Evolutionary conservation across 1,140 invertebrate genomes (phyloP).

Genomic region (Zaprionus tsacasi): DNA sequence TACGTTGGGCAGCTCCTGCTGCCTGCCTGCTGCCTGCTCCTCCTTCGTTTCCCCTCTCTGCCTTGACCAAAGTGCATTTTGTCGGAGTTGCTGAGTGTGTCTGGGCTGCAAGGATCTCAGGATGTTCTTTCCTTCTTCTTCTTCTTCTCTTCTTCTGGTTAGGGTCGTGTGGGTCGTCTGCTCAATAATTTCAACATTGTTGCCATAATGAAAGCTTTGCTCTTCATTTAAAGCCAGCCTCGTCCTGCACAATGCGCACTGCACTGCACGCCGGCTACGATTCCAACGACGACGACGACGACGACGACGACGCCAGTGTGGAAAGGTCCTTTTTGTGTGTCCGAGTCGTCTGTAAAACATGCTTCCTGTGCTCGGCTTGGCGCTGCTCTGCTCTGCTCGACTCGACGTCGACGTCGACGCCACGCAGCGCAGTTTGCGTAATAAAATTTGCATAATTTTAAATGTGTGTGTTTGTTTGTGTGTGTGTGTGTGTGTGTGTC

Average conservation of each 20-base stretch:
- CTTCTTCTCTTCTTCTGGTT: conserved; percentile 13
- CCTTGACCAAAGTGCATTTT: conserved; percentile 59
- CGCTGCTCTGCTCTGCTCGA: background rate
- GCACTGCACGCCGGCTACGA: conserved; percentile 30
- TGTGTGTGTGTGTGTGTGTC: conserved; percentile 63
- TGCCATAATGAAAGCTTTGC: conserved; percentile 84
- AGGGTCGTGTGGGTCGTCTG: conserved; percentile 46
- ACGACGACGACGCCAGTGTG: conserved; percentile 42
- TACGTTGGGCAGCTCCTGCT: conserved; percentile 14
- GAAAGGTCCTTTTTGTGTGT: conserved; percentile 64
- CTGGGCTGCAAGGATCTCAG: conserved; percentile 25
- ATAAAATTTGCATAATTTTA: conserved; percentile 84
- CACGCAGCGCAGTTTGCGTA: conserved; percentile 81
- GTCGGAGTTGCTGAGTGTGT: conserved; percentile 30
- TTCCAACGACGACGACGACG: conserved; percentile 44
- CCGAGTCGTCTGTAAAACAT: conserved; percentile 66
- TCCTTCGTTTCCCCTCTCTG: background rate
- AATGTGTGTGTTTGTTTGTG: conserved; percentile 64
- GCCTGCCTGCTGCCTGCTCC: background rate
- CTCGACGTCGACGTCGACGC: conserved; percentile 34
- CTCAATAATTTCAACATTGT: conserved; percentile 84
- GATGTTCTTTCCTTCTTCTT: conserved; percentile 21
- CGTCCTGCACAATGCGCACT: conserved; percentile 47
- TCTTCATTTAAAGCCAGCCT: conserved; percentile 72
- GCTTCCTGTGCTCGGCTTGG: conserved; percentile 53